Base-by-base conservation (phyloP, 2,797 vertebrate species). In the Xenops minutus region DNA sequence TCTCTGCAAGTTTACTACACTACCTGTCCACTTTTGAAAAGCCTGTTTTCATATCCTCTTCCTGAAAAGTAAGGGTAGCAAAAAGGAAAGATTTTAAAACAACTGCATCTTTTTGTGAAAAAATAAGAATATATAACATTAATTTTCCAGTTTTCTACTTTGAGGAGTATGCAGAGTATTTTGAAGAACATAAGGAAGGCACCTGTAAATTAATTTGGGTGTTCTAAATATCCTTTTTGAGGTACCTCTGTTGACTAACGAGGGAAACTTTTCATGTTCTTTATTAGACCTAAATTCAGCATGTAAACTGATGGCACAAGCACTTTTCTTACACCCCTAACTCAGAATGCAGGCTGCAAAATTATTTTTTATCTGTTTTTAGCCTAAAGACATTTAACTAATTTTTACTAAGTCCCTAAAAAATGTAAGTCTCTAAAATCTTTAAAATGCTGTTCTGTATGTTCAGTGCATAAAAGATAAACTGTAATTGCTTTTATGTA, bases 401-500 rank as follows among this genome's bases (percentile, higher is more conserved):
- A 54, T 79, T 87, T 94, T 69, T 71, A 73, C 8, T 14, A 71
- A 46, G 22, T 63, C 14, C 20, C 85, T 74, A 48, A 85, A 91
- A 88, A 75, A 27, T 20, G 1, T 41, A 74, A 91, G 43, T 76
- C 36, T 48, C 39, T 74, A 66, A 85, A 72, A 86, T 66, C 27
- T 94, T 91, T 84, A 29, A 95, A 94, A 83, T 59, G 22, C 3
- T 14, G 34, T 72, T 94, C 23, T 77, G 43, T 66, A 75, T 82
- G 62, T 91, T 93, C 72, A 66, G 26, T 68, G 66, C 37, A 80
- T 91, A 88, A 92, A 90, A 93, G 29, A 78, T 54, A 91, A 95
- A 95, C 36, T 87, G 39, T 94, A 97, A 97, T 97, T 93, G 76
- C 39, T 86, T 85, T 80, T 94, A 81, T 95, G 92, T 94, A 92